A percentile compares a stretch with the other conserved stretches of the same genome.
These are phyloP conservation scores for Gallinago stenura DNA, from an alignment of 2,797 vertebrate species.

Conservation along the genomic window DNA sequence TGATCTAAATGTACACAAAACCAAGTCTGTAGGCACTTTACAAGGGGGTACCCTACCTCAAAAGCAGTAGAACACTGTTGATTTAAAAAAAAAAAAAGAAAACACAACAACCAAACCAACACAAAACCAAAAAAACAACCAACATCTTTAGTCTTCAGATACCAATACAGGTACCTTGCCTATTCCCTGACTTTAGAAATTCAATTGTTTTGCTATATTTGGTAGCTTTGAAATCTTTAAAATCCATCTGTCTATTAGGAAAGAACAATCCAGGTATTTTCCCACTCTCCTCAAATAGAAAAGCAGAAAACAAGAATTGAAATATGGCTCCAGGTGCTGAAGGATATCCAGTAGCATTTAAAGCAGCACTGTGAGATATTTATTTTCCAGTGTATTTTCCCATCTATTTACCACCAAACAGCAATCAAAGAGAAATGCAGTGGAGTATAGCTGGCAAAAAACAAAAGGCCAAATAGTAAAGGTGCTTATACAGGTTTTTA, in stretches of 20 bases:
- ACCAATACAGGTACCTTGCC: neutral
- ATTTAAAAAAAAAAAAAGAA: neutral
- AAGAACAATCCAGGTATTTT: neutral
- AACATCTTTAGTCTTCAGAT: neutral
- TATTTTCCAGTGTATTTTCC: neutral
- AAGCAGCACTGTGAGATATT: neutral
- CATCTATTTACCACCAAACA: neutral
- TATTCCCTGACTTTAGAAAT: neutral
- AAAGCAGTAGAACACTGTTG: neutral
- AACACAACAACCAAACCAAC: neutral
- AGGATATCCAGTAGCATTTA: neutral
- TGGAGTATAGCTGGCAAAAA: neutral
- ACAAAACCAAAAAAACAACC: neutral
- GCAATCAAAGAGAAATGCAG: neutral
- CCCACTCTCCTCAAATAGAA: neutral
- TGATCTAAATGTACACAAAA: neutral
- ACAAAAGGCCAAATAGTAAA: neutral
- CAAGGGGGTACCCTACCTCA: neutral
- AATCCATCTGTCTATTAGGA: neutral
- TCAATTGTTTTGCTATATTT: neutral
- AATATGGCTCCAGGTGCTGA: neutral
- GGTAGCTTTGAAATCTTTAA: neutral
- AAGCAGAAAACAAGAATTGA: neutral
- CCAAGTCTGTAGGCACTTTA: slow-evolving; percentile 24
- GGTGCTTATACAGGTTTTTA: neutral